Evolutionary conservation across 2,797 vertebrate species (phyloP).

Genomic region (Pyrocephalus nanus): DNA sequence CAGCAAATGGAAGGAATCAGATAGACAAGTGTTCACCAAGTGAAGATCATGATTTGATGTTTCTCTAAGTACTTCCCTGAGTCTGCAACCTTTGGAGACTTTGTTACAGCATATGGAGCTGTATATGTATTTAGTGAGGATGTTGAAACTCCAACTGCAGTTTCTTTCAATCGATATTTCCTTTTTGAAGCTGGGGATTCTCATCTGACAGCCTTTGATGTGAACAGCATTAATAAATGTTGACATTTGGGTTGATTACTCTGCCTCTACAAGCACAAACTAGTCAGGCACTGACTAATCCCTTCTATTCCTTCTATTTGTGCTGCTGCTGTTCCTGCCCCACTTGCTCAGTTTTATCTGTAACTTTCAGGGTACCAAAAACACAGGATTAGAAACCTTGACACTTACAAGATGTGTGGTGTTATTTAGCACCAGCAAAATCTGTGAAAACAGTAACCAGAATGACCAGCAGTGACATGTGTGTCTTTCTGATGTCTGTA

Average conservation of each 20-base stretch:
- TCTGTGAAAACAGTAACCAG: not conserved
- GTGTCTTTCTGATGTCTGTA: not conserved
- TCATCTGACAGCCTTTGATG: slow-evolving; percentile 50
- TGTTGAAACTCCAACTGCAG: slow-evolving; percentile 30
- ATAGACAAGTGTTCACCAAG: slow-evolving; percentile 61
- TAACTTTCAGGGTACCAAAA: not conserved
- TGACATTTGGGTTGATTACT: slow-evolving; percentile 59
- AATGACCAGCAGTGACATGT: not conserved
- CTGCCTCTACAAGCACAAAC: not conserved
- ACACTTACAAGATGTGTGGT: not conserved
- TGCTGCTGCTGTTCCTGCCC: not conserved
- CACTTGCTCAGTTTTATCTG: slow-evolving; percentile 7
- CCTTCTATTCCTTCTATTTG: not conserved
- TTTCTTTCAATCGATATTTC: slow-evolving; percentile 70
- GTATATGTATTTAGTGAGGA: slow-evolving; percentile 34
- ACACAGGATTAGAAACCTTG: slow-evolving; percentile 6
- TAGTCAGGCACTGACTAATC: slow-evolving; percentile 17
- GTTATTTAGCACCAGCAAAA: not conserved
- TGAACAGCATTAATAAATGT: slow-evolving; percentile 54
- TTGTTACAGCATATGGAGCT: slow-evolving; percentile 28
- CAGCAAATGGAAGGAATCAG: slow-evolving; percentile 58
- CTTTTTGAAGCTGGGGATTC: slow-evolving; percentile 38
- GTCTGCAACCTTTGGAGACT: slow-evolving; percentile 25
- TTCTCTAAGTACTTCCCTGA: slow-evolving; percentile 50
- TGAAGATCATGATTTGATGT: slow-evolving; percentile 58